Percentiles rank a stretch among this genome's conserved stretches.
phyloP scores from a whole-genome alignment of 2,888 invertebrate species.

The Nasonia oneida region DNA sequence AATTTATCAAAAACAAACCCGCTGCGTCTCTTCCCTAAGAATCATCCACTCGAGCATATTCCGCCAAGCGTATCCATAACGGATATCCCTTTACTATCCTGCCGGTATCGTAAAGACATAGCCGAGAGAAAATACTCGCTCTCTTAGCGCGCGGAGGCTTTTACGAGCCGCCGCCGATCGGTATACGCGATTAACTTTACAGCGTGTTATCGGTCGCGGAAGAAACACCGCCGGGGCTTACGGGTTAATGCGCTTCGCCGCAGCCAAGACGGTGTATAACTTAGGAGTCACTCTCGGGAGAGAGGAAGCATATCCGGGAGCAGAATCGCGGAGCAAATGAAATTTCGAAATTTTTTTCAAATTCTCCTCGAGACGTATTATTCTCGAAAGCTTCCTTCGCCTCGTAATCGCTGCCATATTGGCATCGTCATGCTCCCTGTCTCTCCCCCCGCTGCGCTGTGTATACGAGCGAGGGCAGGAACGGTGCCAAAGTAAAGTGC shows the following conservation, averaged over 20 bases:
- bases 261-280: neutral
- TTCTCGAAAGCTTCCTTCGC: neutral
- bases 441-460: neutral
- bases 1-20: no score
- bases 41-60: conserved; percentile 17
- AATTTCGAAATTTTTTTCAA: conserved; percentile 14
- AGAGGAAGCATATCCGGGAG: neutral
- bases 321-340: neutral
- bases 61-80: neutral
- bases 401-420: conserved; percentile 51
- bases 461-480: conserved; percentile 29
- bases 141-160: neutral
- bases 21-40: neutral
- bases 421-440: conserved; percentile 46
- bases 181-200: conserved; percentile 54
- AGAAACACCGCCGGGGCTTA: conserved; percentile 5
- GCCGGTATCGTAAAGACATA: neutral
- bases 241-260: conserved; percentile 1
- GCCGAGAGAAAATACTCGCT: neutral
- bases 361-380: neutral
- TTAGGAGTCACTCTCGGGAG: neutral
- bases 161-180: conserved; percentile 22
- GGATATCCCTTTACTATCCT: no score
- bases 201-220: conserved; percentile 39
- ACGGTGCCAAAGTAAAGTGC: conserved; percentile 61